phyloP scores from a whole-genome alignment of 35 echinoderm and acorn worm species.

The Anneissia japonica region DNA sequence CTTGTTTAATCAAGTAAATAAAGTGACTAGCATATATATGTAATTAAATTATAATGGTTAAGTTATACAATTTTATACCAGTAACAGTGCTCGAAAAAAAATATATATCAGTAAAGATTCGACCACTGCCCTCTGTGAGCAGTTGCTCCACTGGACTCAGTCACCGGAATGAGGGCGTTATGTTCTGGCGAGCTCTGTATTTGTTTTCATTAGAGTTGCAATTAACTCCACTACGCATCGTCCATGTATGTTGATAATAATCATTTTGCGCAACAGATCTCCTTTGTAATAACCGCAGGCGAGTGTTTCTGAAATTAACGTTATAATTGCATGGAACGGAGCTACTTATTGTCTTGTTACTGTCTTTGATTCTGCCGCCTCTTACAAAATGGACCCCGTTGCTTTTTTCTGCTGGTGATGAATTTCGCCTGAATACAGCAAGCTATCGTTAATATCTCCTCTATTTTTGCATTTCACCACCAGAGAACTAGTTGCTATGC shows the following conservation, averaged over 20 bases:
- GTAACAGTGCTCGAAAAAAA: too few species aligned
- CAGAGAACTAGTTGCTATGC: too few species aligned
- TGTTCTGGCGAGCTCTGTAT: neutral
- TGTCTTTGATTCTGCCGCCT: neutral
- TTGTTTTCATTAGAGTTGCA: neutral
- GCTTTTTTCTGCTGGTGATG: neutral
- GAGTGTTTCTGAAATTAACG: neutral
- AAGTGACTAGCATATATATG: too few species aligned
- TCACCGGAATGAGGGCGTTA: neutral
- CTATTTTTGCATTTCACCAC: too few species aligned
- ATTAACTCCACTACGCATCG: neutral
- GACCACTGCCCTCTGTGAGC: too few species aligned
- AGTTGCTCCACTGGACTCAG: too few species aligned
- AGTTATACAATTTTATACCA: too few species aligned
- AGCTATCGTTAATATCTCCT: neutral
- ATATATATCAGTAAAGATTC: too few species aligned
- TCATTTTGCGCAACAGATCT: neutral
- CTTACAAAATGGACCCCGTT: neutral
- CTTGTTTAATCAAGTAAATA: too few species aligned
- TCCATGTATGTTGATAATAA: neutral
- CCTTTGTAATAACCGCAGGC: neutral
- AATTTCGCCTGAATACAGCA: neutral
- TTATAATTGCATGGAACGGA: neutral
- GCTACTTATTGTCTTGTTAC: constrained; percentile 1
- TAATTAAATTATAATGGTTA: too few species aligned